Conservation (phyloP, 2,113 vertebrate species). For the Caloenas nicobarica region DNA sequence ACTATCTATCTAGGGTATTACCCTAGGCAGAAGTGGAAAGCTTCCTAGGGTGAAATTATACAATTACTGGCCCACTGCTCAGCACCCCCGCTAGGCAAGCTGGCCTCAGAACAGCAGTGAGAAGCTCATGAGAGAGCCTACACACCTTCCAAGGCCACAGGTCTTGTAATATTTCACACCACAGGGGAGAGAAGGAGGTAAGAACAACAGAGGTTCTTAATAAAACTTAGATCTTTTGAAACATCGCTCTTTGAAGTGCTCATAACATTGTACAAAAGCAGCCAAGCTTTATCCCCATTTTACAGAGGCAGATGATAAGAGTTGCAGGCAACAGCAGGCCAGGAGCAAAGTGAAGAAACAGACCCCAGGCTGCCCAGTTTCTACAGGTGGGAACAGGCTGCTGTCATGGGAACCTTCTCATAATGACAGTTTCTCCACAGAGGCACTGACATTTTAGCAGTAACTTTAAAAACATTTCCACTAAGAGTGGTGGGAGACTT, state of each 20-base stretch:
- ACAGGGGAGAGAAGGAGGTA: background rate
- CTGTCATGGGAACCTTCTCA: background rate
- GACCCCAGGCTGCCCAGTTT: background rate
- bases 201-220: background rate
- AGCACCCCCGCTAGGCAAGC: background rate
- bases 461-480: background rate
- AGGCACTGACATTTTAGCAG: background rate
- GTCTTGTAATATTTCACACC: background rate
- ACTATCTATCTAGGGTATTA: background rate
- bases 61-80: background rate
- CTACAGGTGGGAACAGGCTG: background rate
- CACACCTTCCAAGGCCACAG: background rate
- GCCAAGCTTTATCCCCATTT: background rate
- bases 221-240: constrained; percentile 22
- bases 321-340: background rate
- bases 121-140: background rate
- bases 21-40: background rate
- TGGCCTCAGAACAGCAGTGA: background rate
- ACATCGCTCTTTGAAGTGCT: background rate
- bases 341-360: background rate
- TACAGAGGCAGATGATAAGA: background rate
- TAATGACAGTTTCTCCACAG: background rate
- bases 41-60: constrained; percentile 3
- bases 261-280: background rate
- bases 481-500: background rate